Percentiles rank a stretch among this genome's conserved stretches.
phyloP scores from a whole-genome alignment of 2,797 vertebrate species.

The Gallinago solitaria region DNA sequence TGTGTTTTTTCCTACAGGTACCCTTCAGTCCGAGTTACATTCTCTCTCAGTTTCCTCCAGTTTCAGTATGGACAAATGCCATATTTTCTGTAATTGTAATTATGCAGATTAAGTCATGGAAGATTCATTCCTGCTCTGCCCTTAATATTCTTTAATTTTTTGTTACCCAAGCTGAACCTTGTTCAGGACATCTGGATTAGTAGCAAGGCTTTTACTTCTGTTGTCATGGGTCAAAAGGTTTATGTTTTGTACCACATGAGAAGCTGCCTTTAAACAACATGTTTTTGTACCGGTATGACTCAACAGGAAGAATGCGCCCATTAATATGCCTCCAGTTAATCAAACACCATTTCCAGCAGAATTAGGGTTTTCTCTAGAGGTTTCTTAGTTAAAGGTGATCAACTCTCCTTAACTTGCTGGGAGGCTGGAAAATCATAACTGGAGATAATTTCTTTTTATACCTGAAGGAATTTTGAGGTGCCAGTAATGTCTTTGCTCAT shows the following conservation, averaged over 20 bases:
- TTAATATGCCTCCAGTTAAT: conserved; percentile 22
- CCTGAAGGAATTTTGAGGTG: not conserved
- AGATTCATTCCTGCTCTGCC: not conserved
- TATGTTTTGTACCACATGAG: not conserved
- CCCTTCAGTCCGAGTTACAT: not conserved
- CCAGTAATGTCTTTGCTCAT: not conserved
- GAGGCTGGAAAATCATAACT: not conserved
- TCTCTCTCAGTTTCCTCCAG: not conserved
- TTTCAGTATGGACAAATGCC: not conserved
- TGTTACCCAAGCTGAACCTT: not conserved
- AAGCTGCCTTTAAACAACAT: not conserved
- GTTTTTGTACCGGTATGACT: not conserved
- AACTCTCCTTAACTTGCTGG: not conserved
- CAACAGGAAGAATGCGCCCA: conserved; percentile 33
- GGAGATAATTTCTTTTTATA: not conserved
- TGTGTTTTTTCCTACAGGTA: not conserved
- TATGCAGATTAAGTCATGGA: not conserved
- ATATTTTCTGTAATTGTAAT: not conserved
- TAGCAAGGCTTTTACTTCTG: not conserved
- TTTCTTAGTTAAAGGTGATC: not conserved
- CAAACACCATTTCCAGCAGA: conserved; percentile 22
- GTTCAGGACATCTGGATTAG: not conserved
- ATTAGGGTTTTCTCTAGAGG: conserved; percentile 22
- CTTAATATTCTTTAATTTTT: not conserved
- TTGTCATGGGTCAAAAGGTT: conserved; percentile 5